Base-by-base conservation (phyloP, 2,888 invertebrate species). In the Anorthoa munda region DNA sequence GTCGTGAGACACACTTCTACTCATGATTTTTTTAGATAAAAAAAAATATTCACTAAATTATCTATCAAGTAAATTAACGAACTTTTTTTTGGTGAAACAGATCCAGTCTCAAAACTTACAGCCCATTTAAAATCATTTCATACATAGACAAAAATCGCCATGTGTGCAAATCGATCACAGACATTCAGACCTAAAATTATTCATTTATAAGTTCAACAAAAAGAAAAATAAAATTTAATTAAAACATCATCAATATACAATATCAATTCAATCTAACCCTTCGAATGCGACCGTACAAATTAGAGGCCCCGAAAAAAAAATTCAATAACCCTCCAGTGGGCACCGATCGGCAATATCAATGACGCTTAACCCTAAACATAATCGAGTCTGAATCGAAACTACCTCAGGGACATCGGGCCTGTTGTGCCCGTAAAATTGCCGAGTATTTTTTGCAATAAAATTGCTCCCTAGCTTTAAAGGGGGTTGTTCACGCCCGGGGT, bases 321-420 rank as follows among this genome's bases (percentile, higher is more conserved):
- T 93, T 93, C 91, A 93, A 95, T 95, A 93, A 93, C 94, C 93
- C 95, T 93, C 94, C 90, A 91, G 92, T 90, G 93, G 92, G 90
- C 90, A 89, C 91, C 93, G 92, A 94, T 93, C 93, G 94, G 93
- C 93, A 93, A 95, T 96, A 96, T 95, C 96, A 95, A 95, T 96
- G 95, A 94, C 94, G 93, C 94, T 96, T 96, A 96, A 96, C 96
- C 96, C 96, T 95, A 95, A 95, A 95, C 94, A 94, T 96, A 95
- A 96, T 96, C 95, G 95, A 92, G 94, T 93, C 92, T 90, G 94
- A 93, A 94, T 95, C 93, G 95, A 95, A 96, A 96, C 96, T 95
- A 96, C 96, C 96, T 96, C 91, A 90, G 96, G 96, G 96, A 94
- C 96, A 93, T 88, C 86, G 91, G 95, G 93, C 90, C 92, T 90